Evolutionary conservation across 2,797 vertebrate species (phyloP).

Genomic region (Melopsittacus undulatus): DNA sequence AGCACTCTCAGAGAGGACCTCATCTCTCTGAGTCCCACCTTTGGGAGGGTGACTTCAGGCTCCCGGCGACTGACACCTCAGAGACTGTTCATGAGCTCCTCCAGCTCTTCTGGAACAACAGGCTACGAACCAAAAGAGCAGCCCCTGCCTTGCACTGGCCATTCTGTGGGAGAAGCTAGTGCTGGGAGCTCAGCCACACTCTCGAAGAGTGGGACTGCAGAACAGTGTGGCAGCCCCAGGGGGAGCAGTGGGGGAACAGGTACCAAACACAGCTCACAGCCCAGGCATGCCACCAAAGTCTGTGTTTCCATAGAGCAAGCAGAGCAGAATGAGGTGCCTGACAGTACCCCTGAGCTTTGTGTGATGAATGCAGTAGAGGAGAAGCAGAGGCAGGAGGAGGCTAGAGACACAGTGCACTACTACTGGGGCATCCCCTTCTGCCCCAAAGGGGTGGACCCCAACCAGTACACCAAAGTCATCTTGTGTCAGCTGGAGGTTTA

Average conservation of each 20-base stretch:
- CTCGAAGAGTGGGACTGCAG: background rate
- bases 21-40: conserved; percentile 74
- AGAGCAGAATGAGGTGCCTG: conserved; percentile 26
- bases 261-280: conserved; percentile 42
- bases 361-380: background rate
- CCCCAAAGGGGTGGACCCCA: conserved; percentile 88
- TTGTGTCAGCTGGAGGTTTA: conserved; percentile 93
- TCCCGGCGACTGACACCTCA: conserved; percentile 68
- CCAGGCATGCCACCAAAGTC: background rate
- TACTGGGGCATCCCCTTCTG: conserved; percentile 98
- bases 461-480: conserved; percentile 92
- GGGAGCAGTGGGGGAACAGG: conserved; percentile 36
- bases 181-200: conserved; percentile 51
- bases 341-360: background rate
- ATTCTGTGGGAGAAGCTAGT: conserved; percentile 46
- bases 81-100: conserved; percentile 69
- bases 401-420: conserved; percentile 83
- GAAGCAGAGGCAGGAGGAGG: conserved; percentile 60
- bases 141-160: conserved; percentile 58
- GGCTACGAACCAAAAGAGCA: conserved; percentile 64
- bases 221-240: background rate
- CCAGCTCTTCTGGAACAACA: conserved; percentile 48
- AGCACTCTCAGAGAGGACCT: conserved; percentile 33
- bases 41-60: conserved; percentile 70
- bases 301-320: conserved; percentile 37